A percentile compares a stretch with the other conserved stretches of the same genome.
Conservation (phyloP, 2,888 invertebrate genomes). For the Hydropsyche betteni region DNA sequence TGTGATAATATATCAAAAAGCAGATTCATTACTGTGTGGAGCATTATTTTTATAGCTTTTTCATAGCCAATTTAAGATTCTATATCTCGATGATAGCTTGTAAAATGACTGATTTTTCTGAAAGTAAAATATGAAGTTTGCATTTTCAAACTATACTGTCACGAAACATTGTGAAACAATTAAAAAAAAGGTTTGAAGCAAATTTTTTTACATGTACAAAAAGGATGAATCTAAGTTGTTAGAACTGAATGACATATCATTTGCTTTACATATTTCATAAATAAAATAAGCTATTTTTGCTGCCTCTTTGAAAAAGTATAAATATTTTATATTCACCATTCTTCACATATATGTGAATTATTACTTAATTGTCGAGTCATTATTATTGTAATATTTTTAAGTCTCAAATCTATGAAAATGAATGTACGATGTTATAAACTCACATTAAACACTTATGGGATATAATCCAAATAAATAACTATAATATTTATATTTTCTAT, state of each 20-base stretch:
- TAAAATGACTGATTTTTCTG: conserved; percentile 22
- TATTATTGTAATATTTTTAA: no score
- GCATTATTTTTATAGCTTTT: conserved; percentile 5
- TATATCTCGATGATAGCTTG: no score
- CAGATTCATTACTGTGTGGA: not conserved
- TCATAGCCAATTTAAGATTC: not conserved
- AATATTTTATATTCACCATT: no score
- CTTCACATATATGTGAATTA: no score
- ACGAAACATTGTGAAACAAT: not conserved
- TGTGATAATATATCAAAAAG: not conserved
- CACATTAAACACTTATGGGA: no score
- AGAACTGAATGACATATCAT: conserved; percentile 50
- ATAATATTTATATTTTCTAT: no score
- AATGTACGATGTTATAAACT: no score
- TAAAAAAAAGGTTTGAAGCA: conserved; percentile 1
- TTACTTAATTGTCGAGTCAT: no score
- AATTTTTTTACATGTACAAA: conserved; percentile 30
- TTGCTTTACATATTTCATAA: conserved; percentile 46
- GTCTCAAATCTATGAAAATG: no score
- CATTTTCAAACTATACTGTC: not conserved
- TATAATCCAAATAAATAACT: no score
- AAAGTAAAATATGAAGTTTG: not conserved
- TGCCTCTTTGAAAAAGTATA: conserved; percentile 33
- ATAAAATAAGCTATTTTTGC: conserved; percentile 43
- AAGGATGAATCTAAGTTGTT: conserved; percentile 10